A percentile compares a stretch with the other conserved stretches of the same genome.
Evolutionary conservation across 1,140 invertebrate genomes (phyloP).

Genomic region (Hyphantria cunea): DNA sequence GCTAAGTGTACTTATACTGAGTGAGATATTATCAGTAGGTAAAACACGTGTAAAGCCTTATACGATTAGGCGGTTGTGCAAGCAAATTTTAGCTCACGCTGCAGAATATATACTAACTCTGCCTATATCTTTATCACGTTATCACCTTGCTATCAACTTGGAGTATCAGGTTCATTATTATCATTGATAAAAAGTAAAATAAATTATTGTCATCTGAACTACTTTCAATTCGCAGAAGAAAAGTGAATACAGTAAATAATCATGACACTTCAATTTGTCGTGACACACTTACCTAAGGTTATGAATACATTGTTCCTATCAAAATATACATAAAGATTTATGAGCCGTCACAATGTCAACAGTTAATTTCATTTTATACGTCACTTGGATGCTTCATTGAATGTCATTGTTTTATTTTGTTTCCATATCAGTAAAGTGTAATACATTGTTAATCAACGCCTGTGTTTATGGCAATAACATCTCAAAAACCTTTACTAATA

Average conservation of each 20-base stretch:
- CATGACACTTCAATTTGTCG: conserved; percentile 67
- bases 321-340: conserved; percentile 54
- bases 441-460: conserved; percentile 31
- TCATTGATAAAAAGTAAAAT: too few relatives aligned
- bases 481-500: background rate
- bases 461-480: background rate
- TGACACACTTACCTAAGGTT: conserved; percentile 44
- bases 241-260: conserved; percentile 31
- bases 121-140: background rate
- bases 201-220: too few relatives aligned
- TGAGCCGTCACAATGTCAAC: conserved; percentile 56
- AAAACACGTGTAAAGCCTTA: too few relatives aligned
- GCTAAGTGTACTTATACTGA: too few relatives aligned
- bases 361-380: conserved; percentile 59
- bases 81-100: too few relatives aligned
- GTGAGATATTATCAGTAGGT: too few relatives aligned
- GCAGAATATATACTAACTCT: too few relatives aligned
- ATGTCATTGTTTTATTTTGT: conserved; percentile 32
- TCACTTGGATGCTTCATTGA: conserved; percentile 11
- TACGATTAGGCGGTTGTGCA: too few relatives aligned
- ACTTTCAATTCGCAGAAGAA: conserved; percentile 5
- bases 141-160: too few relatives aligned
- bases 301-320: conserved; percentile 52
- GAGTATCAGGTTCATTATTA: too few relatives aligned
- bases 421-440: conserved; percentile 23